These are phyloP conservation scores for Pollachius pollachius DNA, from an alignment of 2,113 vertebrate species.

Conservation along the genomic window DNA sequence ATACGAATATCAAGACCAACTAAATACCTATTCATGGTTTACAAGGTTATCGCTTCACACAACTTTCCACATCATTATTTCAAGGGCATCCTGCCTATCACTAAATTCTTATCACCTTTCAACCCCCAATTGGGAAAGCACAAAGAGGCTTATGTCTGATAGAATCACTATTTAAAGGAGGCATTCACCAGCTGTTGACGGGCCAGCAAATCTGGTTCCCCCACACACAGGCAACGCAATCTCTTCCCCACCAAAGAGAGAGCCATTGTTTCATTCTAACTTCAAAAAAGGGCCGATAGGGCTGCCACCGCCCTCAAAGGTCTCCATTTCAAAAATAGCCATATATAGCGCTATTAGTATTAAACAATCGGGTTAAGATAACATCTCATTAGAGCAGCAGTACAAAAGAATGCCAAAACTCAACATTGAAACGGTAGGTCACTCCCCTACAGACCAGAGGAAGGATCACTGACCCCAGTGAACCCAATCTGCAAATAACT, in stretches of 20 bases:
- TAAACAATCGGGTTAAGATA: constrained; percentile 18
- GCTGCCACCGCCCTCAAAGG: not conserved
- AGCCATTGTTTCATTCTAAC: constrained; percentile 20
- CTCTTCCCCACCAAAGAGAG: constrained; percentile 12
- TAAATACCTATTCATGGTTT: not conserved
- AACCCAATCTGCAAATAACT: too few relatives aligned
- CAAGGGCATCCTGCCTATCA: not conserved
- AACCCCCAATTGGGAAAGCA: not conserved
- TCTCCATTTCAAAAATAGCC: not conserved
- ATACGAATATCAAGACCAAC: too few relatives aligned
- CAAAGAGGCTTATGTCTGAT: constrained; percentile 20
- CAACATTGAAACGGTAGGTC: not conserved
- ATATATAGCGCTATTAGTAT: not conserved
- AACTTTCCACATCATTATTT: not conserved
- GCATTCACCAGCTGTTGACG: constrained; percentile 33
- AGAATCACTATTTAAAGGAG: constrained; percentile 49
- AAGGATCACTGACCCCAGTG: too few relatives aligned
- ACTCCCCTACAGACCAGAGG: too few relatives aligned
- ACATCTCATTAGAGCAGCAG: constrained; percentile 1
- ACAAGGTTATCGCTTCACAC: not conserved
- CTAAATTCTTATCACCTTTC: not conserved
- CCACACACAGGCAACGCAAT: constrained; percentile 12
- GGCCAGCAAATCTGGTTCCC: not conserved
- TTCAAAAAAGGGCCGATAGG: constrained; percentile 5
- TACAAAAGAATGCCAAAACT: constrained; percentile 5